Evolutionary conservation across 2,113 vertebrate genomes (phyloP), one percentile per base, ranked within the genome.

Genomic region (Gallinago media): DNA sequence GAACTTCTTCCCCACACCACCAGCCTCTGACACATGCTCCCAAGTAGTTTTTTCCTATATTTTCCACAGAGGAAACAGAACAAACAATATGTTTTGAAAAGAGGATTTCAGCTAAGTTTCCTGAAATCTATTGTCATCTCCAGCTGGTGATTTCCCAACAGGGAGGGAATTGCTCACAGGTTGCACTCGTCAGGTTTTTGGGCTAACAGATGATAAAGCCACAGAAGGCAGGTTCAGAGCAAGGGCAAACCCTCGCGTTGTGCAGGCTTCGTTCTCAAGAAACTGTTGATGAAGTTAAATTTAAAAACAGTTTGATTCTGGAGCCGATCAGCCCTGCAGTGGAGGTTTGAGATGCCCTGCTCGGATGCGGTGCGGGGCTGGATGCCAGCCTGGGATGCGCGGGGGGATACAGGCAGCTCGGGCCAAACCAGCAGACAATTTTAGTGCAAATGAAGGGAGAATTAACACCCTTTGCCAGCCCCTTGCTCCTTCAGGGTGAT

Each of bases 361-460:
- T 50, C 6, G 4, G 47, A 2, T 6, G 26, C 0, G 19, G 22
- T 26, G 29, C 15, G 63, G 34, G 2, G 25, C 54, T 7, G 32
- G 62, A 7, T 46, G 71, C 36, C 78, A 50, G 62, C 36, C 8
- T 4, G 2, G 54, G 62, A 11, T 7, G 49, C 50, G 2, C 29
- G 42, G 36, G 32, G n/a, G n/a, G 29, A 1, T 3, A 3, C 0
- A 2, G 46, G 50, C 3, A 4, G 36, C 71, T 77, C 20, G 4
- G 46, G 20, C 17, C 11, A 18, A 22, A 13, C 8, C 52, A 22
- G 46, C 12, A 27, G 25, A 12, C 20, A 16, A 14, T 31, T 38
- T 62, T 31, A 27, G 25, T 12, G 68, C 19, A 17, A 61, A 20
- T 3, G 8, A 9, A 15, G 34, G 27, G 15, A 15, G 44, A 59